These are phyloP conservation scores for Lacanobia wlatinum DNA, from an alignment of 2,888 invertebrate species.

Conservation along the genomic window DNA sequence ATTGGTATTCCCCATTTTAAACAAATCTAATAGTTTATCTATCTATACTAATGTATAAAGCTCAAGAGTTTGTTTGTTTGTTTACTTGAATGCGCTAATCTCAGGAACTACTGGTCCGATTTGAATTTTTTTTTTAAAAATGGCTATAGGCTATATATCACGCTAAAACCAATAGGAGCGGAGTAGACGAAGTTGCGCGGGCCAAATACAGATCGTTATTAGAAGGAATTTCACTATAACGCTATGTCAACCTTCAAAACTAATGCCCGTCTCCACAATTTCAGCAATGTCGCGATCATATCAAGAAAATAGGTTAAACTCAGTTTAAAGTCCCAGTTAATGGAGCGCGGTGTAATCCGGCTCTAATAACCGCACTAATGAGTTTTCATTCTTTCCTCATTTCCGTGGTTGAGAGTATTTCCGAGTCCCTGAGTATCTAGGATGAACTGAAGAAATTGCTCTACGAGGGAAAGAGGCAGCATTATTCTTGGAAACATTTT, in stretches of 20 bases:
- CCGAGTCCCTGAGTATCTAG: slow-evolving; percentile 48
- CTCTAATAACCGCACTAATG: slow-evolving; percentile 64
- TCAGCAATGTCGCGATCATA: slow-evolving; percentile 49
- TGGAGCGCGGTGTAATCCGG: slow-evolving; percentile 57
- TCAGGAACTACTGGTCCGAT: no score
- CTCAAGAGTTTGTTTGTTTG: no score
- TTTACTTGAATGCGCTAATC: no score
- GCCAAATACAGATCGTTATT: background rate
- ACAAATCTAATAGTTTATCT: no score
- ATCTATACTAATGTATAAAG: no score
- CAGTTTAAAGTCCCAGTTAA: slow-evolving; percentile 57
- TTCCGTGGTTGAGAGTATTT: slow-evolving; percentile 56
- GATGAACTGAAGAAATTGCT: slow-evolving; percentile 45
- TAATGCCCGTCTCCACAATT: slow-evolving; percentile 29
- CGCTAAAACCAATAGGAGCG: no score
- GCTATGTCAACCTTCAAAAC: slow-evolving; percentile 24
- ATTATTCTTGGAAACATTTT: slow-evolving; percentile 23
- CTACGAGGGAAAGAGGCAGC: slow-evolving; percentile 33
- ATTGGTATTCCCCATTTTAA: no score
- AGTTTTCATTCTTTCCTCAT: slow-evolving; percentile 66
- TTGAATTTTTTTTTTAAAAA: no score
- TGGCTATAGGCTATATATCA: no score
- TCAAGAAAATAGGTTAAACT: slow-evolving; percentile 65
- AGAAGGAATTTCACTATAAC: background rate
- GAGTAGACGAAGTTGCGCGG: no score